A percentile compares a stretch with the other conserved stretches of the same genome.
Evolutionary conservation across 2,113 vertebrate species (phyloP).

Genomic region (Shinisaurus crocodilurus): DNA sequence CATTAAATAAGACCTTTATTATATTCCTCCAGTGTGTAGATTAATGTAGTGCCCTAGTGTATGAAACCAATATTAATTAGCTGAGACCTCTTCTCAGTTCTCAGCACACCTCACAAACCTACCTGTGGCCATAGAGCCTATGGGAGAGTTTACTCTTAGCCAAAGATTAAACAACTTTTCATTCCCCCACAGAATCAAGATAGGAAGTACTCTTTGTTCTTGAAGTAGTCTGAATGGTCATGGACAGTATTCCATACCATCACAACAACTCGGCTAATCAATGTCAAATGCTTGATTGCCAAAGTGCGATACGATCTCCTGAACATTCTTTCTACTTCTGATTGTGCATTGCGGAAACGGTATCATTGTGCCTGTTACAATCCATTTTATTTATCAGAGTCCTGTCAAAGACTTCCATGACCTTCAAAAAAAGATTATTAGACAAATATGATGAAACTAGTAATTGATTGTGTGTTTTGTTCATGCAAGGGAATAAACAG

Average conservation of each 20-base stretch:
- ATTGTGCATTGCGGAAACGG: not conserved
- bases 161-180: not conserved
- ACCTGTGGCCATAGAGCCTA: not conserved
- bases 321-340: not conserved
- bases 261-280: not conserved
- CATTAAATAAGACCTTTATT: constrained; percentile 8
- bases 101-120: no score
- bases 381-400: not conserved
- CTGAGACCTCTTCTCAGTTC: not conserved
- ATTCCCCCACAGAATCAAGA: no score
- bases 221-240: not conserved
- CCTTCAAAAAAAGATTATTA: not conserved
- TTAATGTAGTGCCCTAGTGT: not conserved
- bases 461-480: not conserved
- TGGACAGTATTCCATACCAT: not conserved
- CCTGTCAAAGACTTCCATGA: not conserved
- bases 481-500: not conserved
- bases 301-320: not conserved
- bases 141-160: not conserved
- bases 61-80: constrained; percentile 3
- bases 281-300: not conserved
- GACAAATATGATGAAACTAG: no score
- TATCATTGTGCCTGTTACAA: not conserved
- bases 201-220: not conserved
- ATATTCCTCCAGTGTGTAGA: constrained; percentile 4